Percentiles rank a stretch among this genome's conserved stretches.
These are phyloP conservation scores for Drosophila testacea DNA, from an alignment of 2,888 invertebrate species.

Conservation along the genomic window DNA sequence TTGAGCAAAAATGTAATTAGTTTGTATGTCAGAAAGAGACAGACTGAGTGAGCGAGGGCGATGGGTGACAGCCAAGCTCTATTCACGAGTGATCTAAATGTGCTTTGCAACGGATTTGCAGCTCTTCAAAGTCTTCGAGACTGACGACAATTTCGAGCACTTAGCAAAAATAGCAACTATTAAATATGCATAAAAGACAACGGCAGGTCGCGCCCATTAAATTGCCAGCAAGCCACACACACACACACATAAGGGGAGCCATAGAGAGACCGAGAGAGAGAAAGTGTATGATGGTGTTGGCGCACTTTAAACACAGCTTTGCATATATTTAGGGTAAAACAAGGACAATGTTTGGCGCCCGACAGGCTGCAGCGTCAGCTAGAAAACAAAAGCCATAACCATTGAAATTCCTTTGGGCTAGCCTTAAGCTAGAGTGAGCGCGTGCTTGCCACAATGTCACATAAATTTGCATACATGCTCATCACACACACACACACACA, in stretches of 20 bases:
- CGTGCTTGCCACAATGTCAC: conserved; percentile 73
- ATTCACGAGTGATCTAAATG: conserved; percentile 36
- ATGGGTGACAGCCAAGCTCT: conserved; percentile 17
- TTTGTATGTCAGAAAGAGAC: conserved; percentile 40
- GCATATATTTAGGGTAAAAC: conserved; percentile 78
- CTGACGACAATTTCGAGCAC: conserved; percentile 73
- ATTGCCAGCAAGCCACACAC: conserved; percentile 69
- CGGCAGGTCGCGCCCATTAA: conserved; percentile 74
- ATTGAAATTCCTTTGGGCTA: conserved; percentile 76
- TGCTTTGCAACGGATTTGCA: conserved; percentile 54
- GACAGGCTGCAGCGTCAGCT: conserved; percentile 72
- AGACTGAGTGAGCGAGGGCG: background rate
- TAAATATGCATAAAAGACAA: conserved; percentile 76
- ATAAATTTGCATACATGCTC: conserved; percentile 69
- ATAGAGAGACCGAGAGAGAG: background rate
- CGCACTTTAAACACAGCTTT: conserved; percentile 79
- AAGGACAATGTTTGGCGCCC: conserved; percentile 11
- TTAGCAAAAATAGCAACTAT: conserved; percentile 82
- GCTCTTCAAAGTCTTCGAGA: conserved; percentile 40
- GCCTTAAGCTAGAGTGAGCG: conserved; percentile 77
- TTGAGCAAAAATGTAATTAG: conserved; percentile 76
- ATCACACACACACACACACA: conserved; percentile 28
- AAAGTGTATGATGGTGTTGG: conserved; percentile 40
- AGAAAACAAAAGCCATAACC: conserved; percentile 77
- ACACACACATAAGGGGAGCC: conserved; percentile 12